phyloP scores from a whole-genome alignment of 2,888 invertebrate species.

The Malthinus seriepunctatus region DNA sequence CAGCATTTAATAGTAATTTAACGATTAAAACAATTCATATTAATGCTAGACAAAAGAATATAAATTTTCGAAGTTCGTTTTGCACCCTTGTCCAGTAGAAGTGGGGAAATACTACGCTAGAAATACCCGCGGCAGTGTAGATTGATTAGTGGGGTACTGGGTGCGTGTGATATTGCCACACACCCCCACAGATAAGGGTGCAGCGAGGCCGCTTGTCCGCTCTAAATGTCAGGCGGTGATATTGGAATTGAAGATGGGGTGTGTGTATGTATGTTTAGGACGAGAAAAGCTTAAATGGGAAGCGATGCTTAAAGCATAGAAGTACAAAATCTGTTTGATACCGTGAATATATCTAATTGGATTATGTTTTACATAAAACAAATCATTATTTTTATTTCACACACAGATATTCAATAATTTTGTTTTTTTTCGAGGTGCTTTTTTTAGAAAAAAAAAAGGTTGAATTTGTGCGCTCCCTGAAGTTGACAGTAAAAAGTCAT shows the following conservation, averaged over 20 bases:
- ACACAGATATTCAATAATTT: no score
- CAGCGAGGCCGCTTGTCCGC: slow-evolving; percentile 39
- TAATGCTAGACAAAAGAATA: slow-evolving; percentile 22
- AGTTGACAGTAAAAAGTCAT: no score
- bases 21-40: slow-evolving; percentile 20
- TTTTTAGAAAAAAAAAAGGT: no score
- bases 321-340: slow-evolving; percentile 14
- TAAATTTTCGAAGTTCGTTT: slow-evolving; percentile 27
- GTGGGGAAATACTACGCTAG: slow-evolving; percentile 33
- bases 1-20: neutral
- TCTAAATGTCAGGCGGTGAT: slow-evolving; percentile 40
- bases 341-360: slow-evolving; percentile 25
- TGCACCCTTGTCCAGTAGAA: slow-evolving; percentile 37
- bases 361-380: slow-evolving; percentile 15
- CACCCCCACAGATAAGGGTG: slow-evolving; percentile 47
- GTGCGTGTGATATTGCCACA: slow-evolving; percentile 47
- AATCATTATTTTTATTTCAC: no score
- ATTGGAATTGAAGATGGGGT: slow-evolving; percentile 38
- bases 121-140: slow-evolving; percentile 43
- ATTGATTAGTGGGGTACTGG: slow-evolving; percentile 53
- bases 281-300: slow-evolving; percentile 38
- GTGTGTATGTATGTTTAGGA: slow-evolving; percentile 43
- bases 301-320: slow-evolving; percentile 19
- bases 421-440: no score
- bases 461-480: no score